A percentile compares a stretch with the other conserved stretches of the same genome.
These are phyloP conservation scores for Dynastes tityus DNA, from an alignment of 2,888 invertebrate species.

Conservation along the genomic window DNA sequence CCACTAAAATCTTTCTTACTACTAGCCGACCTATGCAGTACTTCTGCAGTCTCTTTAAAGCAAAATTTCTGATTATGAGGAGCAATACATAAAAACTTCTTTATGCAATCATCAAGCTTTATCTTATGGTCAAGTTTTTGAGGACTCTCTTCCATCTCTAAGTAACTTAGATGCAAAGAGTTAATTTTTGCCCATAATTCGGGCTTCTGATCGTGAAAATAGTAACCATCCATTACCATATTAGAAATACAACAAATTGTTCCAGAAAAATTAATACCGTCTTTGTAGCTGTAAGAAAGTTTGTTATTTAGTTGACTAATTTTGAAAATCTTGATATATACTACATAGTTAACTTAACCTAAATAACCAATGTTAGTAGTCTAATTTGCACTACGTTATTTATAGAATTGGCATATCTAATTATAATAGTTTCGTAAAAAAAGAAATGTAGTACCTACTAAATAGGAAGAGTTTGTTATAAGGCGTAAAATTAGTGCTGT, in stretches of 20 bases:
- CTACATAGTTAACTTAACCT: slow-evolving; percentile 44
- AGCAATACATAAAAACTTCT: slow-evolving; percentile 84
- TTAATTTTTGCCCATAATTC: slow-evolving; percentile 82
- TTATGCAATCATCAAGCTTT: slow-evolving; percentile 85
- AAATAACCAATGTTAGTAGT: slow-evolving; percentile 45
- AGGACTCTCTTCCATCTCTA: slow-evolving; percentile 86
- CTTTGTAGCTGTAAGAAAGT: slow-evolving; percentile 4
- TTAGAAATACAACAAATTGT: slow-evolving; percentile 35
- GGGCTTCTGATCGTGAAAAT: slow-evolving; percentile 74
- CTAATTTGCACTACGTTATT: slow-evolving; percentile 47
- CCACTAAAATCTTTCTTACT: slow-evolving; percentile 84
- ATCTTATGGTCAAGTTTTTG: slow-evolving; percentile 83
- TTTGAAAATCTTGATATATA: not conserved
- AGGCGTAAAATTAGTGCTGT: not conserved
- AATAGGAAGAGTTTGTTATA: slow-evolving; percentile 25
- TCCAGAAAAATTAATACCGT: slow-evolving; percentile 8
- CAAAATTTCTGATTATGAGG: slow-evolving; percentile 87
- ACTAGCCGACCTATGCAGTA: slow-evolving; percentile 82
- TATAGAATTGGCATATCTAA: slow-evolving; percentile 48
- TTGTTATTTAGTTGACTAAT: slow-evolving; percentile 1
- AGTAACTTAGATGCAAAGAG: slow-evolving; percentile 83
- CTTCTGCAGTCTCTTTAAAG: slow-evolving; percentile 82
- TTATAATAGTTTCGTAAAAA: slow-evolving; percentile 46
- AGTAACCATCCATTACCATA: slow-evolving; percentile 70
- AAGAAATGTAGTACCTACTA: slow-evolving; percentile 21